phyloP scores from a whole-genome alignment of 1,140 invertebrate genomes.

The Drosophila grimshawi region DNA sequence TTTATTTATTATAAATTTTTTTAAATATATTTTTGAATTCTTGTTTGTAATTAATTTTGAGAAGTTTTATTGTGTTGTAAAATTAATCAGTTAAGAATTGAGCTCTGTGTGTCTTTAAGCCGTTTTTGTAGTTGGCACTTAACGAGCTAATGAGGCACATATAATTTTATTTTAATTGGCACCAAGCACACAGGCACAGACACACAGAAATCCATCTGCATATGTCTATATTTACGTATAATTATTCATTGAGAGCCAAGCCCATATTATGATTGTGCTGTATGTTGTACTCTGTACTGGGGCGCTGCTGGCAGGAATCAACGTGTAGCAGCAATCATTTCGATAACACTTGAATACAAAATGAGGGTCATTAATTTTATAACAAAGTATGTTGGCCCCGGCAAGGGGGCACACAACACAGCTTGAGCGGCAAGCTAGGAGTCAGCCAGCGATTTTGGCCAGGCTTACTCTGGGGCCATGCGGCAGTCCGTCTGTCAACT shows the following conservation, averaged over 20 bases:
- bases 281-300: conserved; percentile 21
- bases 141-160: conserved; percentile 60
- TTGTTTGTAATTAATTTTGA: too few relatives aligned
- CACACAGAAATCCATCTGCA: conserved; percentile 18
- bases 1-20: too few relatives aligned
- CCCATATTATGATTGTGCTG: conserved; percentile 66
- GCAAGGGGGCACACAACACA: conserved; percentile 34
- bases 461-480: conserved; percentile 57
- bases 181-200: conserved; percentile 46
- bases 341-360: conserved; percentile 83
- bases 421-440: conserved; percentile 34
- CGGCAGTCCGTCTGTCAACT: conserved; percentile 39
- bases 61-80: too few relatives aligned
- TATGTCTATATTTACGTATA: conserved; percentile 34
- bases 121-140: conserved; percentile 5
- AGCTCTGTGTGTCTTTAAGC: neutral
- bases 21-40: too few relatives aligned
- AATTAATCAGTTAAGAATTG: neutral
- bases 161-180: conserved; percentile 74
- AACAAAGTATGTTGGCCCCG: conserved; percentile 69
- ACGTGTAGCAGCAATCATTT: conserved; percentile 77
- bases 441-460: conserved; percentile 20
- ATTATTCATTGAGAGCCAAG: conserved; percentile 71
- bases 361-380: conserved; percentile 83
- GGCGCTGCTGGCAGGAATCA: conserved; percentile 51